Percentiles rank a stretch among this genome's conserved stretches.
These are phyloP conservation scores for Drosophila tropicalis DNA, from an alignment of 1,140 invertebrate genomes.

Conservation along the genomic window DNA sequence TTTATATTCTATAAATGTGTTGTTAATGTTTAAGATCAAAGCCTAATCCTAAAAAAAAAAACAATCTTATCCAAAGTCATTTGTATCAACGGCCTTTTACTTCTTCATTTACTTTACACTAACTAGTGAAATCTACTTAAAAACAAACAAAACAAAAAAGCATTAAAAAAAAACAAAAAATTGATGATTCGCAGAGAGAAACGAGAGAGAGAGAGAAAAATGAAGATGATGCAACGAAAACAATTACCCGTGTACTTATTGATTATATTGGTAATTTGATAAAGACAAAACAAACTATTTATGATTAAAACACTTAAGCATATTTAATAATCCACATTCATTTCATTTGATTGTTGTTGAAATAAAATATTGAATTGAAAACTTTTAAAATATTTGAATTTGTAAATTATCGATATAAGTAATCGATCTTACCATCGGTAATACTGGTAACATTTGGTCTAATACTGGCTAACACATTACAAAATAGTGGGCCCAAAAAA, in stretches of 20 bases:
- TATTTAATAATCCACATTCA: slow-evolving; percentile 79
- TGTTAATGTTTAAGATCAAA: slow-evolving; percentile 68
- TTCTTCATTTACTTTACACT: slow-evolving; percentile 75
- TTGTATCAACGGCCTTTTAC: slow-evolving; percentile 79
- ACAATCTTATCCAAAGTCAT: slow-evolving; percentile 76
- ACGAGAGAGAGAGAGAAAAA: slow-evolving; percentile 29
- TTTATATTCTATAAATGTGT: slow-evolving; percentile 66
- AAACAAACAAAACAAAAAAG: neutral
- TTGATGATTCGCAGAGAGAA: slow-evolving; percentile 27
- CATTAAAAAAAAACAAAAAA: neutral
- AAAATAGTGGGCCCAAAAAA: no score
- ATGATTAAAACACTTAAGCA: slow-evolving; percentile 68
- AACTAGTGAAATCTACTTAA: slow-evolving; percentile 22
- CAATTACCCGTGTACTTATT: slow-evolving; percentile 78
- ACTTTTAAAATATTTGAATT: slow-evolving; percentile 10
- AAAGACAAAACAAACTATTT: slow-evolving; percentile 59
- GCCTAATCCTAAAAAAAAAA: slow-evolving; percentile 52
- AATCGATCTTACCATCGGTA: no score
- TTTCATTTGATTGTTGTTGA: slow-evolving; percentile 80
- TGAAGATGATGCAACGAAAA: slow-evolving; percentile 67
- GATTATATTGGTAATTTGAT: slow-evolving; percentile 63
- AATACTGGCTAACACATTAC: no score
- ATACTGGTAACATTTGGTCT: no score
- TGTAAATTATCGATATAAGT: slow-evolving; percentile 26
- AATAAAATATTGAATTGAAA: slow-evolving; percentile 57